Conservation (phyloP, 2,888 invertebrate genomes). For the Phania funesta region DNA sequence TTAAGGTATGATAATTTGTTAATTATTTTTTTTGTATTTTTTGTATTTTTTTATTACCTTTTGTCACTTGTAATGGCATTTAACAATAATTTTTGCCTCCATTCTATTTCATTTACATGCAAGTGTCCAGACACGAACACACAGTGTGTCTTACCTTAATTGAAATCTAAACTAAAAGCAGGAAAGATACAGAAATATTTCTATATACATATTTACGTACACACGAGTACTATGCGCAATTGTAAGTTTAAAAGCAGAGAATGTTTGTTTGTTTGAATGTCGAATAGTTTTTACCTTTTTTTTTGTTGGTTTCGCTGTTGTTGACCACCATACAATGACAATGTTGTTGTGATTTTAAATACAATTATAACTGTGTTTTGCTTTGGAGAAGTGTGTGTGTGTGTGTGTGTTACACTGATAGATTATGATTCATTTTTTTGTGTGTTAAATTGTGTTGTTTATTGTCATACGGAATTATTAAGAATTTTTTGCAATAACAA, state of each 20-base stretch:
- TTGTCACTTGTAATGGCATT: slow-evolving; percentile 63
- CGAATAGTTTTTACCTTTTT: slow-evolving; percentile 2
- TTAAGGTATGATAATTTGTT: slow-evolving; percentile 63
- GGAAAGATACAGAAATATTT: neutral
- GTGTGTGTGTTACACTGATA: neutral
- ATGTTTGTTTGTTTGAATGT: neutral
- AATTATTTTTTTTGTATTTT: slow-evolving; percentile 66
- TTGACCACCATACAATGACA: slow-evolving; percentile 25
- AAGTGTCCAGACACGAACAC: neutral
- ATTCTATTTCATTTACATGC: slow-evolving; percentile 18
- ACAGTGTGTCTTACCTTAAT: neutral
- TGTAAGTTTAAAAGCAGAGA: neutral
- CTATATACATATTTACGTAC: neutral
- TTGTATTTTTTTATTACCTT: slow-evolving; percentile 63
- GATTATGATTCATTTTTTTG: slow-evolving; percentile 42
- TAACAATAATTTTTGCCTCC: slow-evolving; percentile 15
- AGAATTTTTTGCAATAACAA: slow-evolving; percentile 52
- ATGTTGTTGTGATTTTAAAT: slow-evolving; percentile 26
- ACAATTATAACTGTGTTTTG: slow-evolving; percentile 45
- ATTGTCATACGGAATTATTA: slow-evolving; percentile 53
- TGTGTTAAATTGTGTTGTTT: slow-evolving; percentile 1
- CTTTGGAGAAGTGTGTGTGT: neutral
- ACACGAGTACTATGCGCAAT: too few species aligned
- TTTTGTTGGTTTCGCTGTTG: neutral
- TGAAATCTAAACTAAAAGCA: neutral